Conservation (phyloP, 1,140 invertebrate genomes). For the Asbolus verrucosus region DNA sequence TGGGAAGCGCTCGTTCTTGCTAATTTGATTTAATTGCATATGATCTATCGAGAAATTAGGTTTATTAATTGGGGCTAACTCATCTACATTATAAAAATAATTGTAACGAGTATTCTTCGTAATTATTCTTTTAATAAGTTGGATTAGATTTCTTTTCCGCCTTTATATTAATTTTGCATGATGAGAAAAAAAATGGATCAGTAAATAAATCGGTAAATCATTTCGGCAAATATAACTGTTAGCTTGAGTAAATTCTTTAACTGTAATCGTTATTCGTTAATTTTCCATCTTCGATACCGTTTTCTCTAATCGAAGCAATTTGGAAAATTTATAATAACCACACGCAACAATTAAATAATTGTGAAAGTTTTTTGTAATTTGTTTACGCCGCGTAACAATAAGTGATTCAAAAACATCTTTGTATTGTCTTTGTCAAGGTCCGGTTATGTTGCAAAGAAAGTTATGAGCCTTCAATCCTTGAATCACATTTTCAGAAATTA, state of each 20-base stretch:
- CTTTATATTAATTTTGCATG: too few species aligned
- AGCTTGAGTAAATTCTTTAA: slow-evolving; percentile 27
- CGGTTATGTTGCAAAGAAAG: slow-evolving; percentile 32
- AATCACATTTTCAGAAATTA: slow-evolving; percentile 30
- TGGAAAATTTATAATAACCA: neutral
- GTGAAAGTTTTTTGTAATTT: slow-evolving; percentile 31
- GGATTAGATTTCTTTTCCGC: too few species aligned
- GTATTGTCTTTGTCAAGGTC: slow-evolving; percentile 38
- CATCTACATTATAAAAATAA: neutral
- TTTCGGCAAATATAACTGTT: slow-evolving; percentile 41
- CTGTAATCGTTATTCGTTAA: slow-evolving; percentile 25
- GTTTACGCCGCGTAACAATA: slow-evolving; percentile 9
- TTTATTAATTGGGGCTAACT: slow-evolving; percentile 18
- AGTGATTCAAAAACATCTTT: slow-evolving; percentile 25
- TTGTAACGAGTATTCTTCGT: neutral
- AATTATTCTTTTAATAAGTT: neutral
- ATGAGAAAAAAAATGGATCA: neutral
- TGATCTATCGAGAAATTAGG: slow-evolving; percentile 11
- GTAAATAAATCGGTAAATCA: neutral
- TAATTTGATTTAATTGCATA: slow-evolving; percentile 25
- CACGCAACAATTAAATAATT: slow-evolving; percentile 24
- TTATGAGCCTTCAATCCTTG: neutral
- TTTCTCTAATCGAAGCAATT: neutral
- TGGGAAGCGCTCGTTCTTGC: slow-evolving; percentile 4
- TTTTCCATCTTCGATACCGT: slow-evolving; percentile 13